These are phyloP conservation scores for Mionectes olivaceus DNA, from an alignment of 2,797 vertebrate genomes.

Conservation along the genomic window DNA sequence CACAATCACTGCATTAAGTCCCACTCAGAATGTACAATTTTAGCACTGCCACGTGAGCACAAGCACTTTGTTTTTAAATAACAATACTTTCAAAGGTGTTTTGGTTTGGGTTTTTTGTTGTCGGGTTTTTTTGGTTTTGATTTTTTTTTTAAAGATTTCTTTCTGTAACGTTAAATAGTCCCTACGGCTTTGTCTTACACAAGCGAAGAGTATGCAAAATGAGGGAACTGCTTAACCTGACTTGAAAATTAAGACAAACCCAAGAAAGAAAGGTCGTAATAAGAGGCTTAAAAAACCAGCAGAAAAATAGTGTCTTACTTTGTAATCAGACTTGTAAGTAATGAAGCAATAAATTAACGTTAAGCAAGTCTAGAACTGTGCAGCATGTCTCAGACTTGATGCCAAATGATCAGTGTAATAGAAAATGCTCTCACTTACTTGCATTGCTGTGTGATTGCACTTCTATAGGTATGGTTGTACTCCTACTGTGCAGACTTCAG, in stretches of 20 bases:
- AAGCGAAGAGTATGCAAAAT: neutral
- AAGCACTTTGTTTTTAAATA: neutral
- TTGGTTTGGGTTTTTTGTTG: no score
- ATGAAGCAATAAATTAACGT: slow-evolving; percentile 60
- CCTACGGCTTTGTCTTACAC: neutral
- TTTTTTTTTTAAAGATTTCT: neutral
- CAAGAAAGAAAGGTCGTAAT: neutral
- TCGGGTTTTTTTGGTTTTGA: no score
- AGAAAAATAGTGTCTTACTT: neutral
- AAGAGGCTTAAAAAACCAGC: neutral
- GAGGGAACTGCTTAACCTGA: neutral
- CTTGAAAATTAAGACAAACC: neutral
- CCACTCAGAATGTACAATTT: neutral
- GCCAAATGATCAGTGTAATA: slow-evolving; percentile 50
- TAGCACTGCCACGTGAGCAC: neutral
- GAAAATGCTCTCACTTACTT: slow-evolving; percentile 82
- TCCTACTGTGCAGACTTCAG: slow-evolving; percentile 85
- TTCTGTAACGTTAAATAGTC: neutral
- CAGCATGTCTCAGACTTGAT: neutral
- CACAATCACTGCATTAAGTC: neutral
- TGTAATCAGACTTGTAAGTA: slow-evolving; percentile 16
- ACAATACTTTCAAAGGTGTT: neutral
- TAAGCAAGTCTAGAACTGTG: slow-evolving; percentile 28
- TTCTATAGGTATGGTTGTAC: slow-evolving; percentile 87
- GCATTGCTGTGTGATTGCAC: slow-evolving; percentile 79